These are phyloP conservation scores for Pseudomyrmex pallidus DNA, from an alignment of 1,140 invertebrate genomes.

Conservation along the genomic window DNA sequence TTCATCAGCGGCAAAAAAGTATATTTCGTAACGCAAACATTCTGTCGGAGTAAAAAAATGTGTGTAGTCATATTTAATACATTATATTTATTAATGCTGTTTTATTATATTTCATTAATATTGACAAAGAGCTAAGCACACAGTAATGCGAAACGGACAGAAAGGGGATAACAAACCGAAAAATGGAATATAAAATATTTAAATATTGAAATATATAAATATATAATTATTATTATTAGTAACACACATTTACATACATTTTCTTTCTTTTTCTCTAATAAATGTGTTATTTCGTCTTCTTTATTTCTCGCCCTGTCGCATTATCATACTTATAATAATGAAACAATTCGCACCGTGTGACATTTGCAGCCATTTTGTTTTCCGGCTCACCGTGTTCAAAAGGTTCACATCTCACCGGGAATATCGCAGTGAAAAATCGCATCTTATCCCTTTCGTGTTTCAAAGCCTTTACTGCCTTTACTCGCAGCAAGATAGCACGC, in stretches of 20 bases:
- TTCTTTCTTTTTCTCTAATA: not conserved
- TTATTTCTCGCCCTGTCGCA: not conserved
- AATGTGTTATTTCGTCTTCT: not conserved
- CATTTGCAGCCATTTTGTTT: not conserved
- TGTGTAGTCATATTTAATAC: too few relatives aligned
- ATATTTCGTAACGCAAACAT: not conserved
- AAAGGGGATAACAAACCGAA: too few relatives aligned
- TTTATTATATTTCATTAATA: too few relatives aligned
- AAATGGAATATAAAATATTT: not conserved
- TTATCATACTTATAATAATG: not conserved
- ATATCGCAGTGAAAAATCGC: conserved; percentile 25
- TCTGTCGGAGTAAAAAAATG: not conserved
- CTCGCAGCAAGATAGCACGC: not conserved
- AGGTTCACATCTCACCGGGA: not conserved
- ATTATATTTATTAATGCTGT: too few relatives aligned
- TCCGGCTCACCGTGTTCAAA: not conserved
- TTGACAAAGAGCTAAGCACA: too few relatives aligned
- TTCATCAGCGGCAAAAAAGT: not conserved
- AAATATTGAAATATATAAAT: not conserved
- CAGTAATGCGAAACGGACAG: too few relatives aligned
- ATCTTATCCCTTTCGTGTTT: not conserved
- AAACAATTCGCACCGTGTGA: not conserved
- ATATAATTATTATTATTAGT: not conserved
- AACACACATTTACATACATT: not conserved
- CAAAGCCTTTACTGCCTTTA: not conserved